Percentiles rank a stretch among this genome's conserved stretches.
These are phyloP conservation scores for Eremophila alpestris DNA, from an alignment of 2,797 vertebrate genomes.

Conservation along the genomic window DNA sequence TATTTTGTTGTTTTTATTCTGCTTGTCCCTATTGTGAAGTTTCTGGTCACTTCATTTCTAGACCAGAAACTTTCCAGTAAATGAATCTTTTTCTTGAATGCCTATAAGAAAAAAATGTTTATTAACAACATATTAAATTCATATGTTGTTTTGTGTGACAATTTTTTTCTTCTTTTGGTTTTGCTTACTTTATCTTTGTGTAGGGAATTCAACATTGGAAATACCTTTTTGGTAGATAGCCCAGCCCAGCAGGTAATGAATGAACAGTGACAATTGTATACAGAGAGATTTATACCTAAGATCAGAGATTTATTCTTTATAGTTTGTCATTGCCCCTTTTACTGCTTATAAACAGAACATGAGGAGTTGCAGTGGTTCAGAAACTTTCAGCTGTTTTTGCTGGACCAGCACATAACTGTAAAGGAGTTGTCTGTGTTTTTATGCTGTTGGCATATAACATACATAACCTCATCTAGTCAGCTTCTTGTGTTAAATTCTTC, in stretches of 20 bases:
- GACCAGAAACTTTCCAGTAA: constrained; percentile 51
- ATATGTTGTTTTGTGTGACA: constrained; percentile 62
- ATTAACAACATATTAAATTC: constrained; percentile 57
- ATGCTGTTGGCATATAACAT: neutral
- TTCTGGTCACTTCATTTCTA: constrained; percentile 16
- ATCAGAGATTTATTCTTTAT: neutral
- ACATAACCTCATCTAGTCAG: neutral
- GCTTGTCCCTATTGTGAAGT: neutral
- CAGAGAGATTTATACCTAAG: neutral
- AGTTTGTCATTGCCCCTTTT: neutral
- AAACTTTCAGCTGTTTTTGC: neutral
- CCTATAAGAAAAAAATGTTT: constrained; percentile 57
- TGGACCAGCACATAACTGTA: neutral
- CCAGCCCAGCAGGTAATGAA: neutral
- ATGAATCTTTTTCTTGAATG: constrained; percentile 45
- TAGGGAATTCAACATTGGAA: neutral
- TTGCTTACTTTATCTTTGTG: constrained; percentile 16
- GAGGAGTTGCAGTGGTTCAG: neutral
- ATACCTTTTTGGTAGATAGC: neutral
- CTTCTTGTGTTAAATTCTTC: neutral
- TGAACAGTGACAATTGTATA: neutral
- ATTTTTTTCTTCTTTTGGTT: constrained; percentile 48
- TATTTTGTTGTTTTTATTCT: neutral
- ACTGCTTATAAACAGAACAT: neutral
- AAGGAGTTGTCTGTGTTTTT: neutral